phyloP scores from a whole-genome alignment of 2,797 vertebrate genomes.

The Pogonophryne albipinna region DNA sequence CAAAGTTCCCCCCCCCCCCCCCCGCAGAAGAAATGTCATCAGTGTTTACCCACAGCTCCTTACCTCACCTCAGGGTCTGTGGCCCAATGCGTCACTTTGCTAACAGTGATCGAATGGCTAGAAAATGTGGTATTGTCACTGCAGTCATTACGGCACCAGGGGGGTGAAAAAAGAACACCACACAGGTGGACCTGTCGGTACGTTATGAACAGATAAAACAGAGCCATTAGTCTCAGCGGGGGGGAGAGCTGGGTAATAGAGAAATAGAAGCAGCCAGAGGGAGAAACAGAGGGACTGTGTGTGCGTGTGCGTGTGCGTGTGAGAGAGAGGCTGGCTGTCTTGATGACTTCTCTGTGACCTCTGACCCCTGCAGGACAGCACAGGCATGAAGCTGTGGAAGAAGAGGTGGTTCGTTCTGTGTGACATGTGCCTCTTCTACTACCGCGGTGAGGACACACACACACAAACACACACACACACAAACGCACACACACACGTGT shows the following conservation, averaged over 20 bases:
- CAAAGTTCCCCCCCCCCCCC: not conserved
- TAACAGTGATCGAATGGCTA: not conserved
- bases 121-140: not conserved
- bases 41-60: conserved; percentile 8
- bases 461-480: conserved; percentile 17
- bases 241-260: conserved; percentile 56
- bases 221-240: conserved; percentile 62
- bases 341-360: conserved; percentile 23
- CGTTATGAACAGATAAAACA: conserved; percentile 53
- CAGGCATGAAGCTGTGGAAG: conserved; percentile 99
- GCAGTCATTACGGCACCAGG: not conserved
- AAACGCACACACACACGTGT: not conserved
- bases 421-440: conserved; percentile 98
- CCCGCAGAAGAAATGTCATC: conserved; percentile 11
- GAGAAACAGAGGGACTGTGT: conserved; percentile 1
- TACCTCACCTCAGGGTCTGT: conserved; percentile 14
- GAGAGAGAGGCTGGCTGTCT: not conserved
- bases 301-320: not conserved
- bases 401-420: conserved; percentile 97
- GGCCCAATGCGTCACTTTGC: not conserved
- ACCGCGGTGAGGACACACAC: conserved; percentile 87
- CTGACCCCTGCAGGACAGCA: conserved; percentile 89
- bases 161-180: not conserved
- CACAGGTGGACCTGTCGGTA: conserved; percentile 43
- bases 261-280: conserved; percentile 51